Evolutionary conservation across 2,888 invertebrate genomes (phyloP), one percentile per base, ranked within the genome.

Genomic region (Erynnis tages): DNA sequence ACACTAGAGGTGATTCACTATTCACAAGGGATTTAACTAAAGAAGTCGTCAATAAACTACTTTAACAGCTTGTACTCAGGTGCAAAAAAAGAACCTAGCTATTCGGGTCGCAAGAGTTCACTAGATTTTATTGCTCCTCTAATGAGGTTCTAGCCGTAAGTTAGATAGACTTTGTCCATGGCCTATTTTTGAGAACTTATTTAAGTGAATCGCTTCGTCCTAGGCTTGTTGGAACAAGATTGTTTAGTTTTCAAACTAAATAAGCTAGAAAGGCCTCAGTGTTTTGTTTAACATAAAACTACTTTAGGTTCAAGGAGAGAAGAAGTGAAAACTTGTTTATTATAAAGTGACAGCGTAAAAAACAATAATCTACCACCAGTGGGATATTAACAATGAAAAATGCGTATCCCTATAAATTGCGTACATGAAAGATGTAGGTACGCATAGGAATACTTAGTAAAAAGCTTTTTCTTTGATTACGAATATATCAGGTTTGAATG

Each of bases 101-200:
- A 30, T 30, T 17, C n/a, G 27, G 10, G 13, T 25, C 41, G 3
- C 11, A 14, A 23, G 23, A 34, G 29, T 41, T 48, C 41, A 8
- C 8, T 16, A 41, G 25, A 41, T 40, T 40, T 48, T 21, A 27
- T 35, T 27, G 27, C 35, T 27, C 10, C 40, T 25, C 16, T 40
- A 49, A 49, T 41, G 48, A 48, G 29, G 48, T 40, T 48, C 32
- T 38, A n/a, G n/a, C n/a, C n/a, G n/a, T n/a, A 40, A 48, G 48
- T 48, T 48, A 40, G 30, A 48, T 48, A 40, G 48, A 40, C 48
- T 48, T 40, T 48, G 32, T 13, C 40, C 16, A 32, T 32, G 40
- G 32, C 32, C 32, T 40, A 40, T 40, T 48, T 48, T 37, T 38
- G 6, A 45, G 11, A 43, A 29, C 11, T 11, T 44, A 29, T 17